Percentiles rank a stretch among this genome's conserved stretches.
Evolutionary conservation across 2,888 invertebrate species (phyloP).

Genomic region (Catocala fraxini): DNA sequence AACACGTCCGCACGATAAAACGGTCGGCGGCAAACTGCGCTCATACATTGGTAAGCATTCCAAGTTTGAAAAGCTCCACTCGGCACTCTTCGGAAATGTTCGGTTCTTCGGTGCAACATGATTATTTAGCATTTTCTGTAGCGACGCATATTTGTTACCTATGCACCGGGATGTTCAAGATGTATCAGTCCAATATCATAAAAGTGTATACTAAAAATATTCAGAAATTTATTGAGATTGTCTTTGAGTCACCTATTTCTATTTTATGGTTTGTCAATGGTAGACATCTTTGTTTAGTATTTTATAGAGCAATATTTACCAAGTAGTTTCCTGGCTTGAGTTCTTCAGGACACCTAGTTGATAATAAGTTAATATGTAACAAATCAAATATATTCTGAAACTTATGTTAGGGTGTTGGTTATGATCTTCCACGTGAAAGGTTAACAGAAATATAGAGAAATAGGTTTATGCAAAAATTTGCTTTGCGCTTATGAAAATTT

Average conservation of each 20-base stretch:
- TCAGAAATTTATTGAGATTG: background rate
- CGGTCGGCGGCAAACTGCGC: conserved; percentile 67
- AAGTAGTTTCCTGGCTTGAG: too few relatives aligned
- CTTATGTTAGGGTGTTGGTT: too few relatives aligned
- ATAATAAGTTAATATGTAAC: too few relatives aligned
- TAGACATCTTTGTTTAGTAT: background rate
- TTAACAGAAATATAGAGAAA: too few relatives aligned
- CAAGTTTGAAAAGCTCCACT: conserved; percentile 62
- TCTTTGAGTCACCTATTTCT: too few relatives aligned
- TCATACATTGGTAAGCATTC: conserved; percentile 55
- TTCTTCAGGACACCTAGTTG: too few relatives aligned
- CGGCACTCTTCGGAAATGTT: conserved; percentile 61
- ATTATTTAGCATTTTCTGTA: conserved; percentile 55
- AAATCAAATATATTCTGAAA: too few relatives aligned
- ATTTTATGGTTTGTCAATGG: background rate
- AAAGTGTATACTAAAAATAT: conserved; percentile 27
- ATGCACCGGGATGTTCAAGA: conserved; percentile 46
- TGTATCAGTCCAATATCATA: conserved; percentile 40
- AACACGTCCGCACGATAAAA: conserved; percentile 51
- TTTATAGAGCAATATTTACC: background rate
- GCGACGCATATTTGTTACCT: conserved; percentile 52
- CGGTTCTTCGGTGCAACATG: conserved; percentile 56
- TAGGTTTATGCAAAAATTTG: too few relatives aligned
- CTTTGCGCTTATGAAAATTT: too few relatives aligned
- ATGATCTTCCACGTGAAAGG: too few relatives aligned